These are phyloP conservation scores for Laticauda colubrina DNA, from an alignment of 2,113 vertebrate species.

Conservation along the genomic window DNA sequence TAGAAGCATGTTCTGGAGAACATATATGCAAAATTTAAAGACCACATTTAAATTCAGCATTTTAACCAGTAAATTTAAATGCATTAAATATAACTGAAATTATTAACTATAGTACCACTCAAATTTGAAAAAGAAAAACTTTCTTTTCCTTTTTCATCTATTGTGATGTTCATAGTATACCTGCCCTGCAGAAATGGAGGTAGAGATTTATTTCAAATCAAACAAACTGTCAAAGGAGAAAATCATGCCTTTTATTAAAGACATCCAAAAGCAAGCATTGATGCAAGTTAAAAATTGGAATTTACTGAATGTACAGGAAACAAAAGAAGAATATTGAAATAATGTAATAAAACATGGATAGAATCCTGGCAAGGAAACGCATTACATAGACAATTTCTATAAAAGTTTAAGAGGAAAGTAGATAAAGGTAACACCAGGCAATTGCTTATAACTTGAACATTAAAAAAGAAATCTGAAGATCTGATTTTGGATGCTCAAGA, in stretches of 20 bases:
- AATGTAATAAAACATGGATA: background rate
- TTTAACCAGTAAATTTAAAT: background rate
- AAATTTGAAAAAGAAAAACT: background rate
- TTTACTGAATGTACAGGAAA: no score
- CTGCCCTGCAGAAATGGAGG: background rate
- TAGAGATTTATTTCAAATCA: background rate
- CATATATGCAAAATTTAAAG: background rate
- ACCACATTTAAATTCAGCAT: background rate
- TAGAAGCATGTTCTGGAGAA: background rate
- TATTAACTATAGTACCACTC: background rate
- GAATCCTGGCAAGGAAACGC: background rate
- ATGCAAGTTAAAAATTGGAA: no score
- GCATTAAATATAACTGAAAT: background rate
- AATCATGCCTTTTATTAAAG: no score
- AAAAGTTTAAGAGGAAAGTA: background rate
- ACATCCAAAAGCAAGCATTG: no score
- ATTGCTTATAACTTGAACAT: background rate
- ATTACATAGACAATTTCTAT: background rate
- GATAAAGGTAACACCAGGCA: background rate
- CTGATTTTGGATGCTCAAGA: background rate
- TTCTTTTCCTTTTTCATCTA: background rate
- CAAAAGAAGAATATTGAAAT: background rate
- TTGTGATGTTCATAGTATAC: background rate
- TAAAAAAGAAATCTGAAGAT: background rate
- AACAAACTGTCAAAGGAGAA: no score